Conservation (phyloP, 1,140 invertebrate species). For the Hesperophylax magnus region DNA sequence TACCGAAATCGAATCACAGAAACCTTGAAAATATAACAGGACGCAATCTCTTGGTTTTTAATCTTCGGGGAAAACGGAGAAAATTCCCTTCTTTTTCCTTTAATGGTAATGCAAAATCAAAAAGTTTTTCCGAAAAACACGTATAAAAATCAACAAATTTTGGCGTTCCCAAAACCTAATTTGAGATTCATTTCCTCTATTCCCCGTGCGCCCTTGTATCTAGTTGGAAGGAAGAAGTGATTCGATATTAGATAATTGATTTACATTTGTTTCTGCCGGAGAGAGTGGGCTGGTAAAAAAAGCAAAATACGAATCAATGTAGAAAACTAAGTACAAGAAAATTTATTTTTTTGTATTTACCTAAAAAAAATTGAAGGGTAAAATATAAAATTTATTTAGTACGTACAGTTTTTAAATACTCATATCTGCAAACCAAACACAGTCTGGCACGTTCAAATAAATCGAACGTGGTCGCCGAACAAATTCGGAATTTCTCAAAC, state of each 20-base stretch:
- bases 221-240: slow-evolving; percentile 2
- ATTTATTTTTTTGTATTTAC: too few species aligned
- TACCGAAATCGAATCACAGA: slow-evolving; percentile 6
- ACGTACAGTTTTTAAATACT: too few species aligned
- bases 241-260: slow-evolving; percentile 21
- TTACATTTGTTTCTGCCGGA: not conserved
- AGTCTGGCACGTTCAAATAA: too few species aligned
- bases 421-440: too few species aligned
- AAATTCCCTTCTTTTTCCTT: not conserved
- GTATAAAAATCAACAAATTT: not conserved
- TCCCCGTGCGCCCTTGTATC: not conserved
- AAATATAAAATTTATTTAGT: too few species aligned
- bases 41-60: slow-evolving; percentile 20
- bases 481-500: not conserved
- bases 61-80: slow-evolving; percentile 9
- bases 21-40: not conserved
- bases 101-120: slow-evolving; percentile 5
- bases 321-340: too few species aligned
- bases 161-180: not conserved
- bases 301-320: too few species aligned
- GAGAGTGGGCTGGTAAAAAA: not conserved
- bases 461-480: too few species aligned
- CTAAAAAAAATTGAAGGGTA: too few species aligned
- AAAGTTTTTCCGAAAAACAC: not conserved
- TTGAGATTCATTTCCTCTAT: slow-evolving; percentile 23